Percentiles rank a stretch among this genome's conserved stretches.
phyloP scores from a whole-genome alignment of 2,113 vertebrate genomes.

The Mesembrinibis cayennensis region DNA sequence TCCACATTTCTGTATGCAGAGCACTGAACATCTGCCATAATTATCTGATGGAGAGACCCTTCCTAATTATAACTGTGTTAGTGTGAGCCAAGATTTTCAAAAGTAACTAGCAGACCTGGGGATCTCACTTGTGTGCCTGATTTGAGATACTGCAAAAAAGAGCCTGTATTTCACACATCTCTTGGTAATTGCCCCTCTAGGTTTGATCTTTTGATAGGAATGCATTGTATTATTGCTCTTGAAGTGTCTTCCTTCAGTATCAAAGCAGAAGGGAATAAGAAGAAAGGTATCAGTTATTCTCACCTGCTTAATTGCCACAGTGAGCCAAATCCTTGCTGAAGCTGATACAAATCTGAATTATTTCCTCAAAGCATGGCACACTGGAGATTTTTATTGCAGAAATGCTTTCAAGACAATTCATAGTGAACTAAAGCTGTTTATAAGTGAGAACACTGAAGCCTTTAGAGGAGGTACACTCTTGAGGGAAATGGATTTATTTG shows the following conservation, averaged over 20 bases:
- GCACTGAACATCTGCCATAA: not conserved
- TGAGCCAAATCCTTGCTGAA: not conserved
- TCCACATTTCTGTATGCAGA: not conserved
- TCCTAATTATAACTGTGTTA: not conserved
- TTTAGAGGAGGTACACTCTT: not conserved
- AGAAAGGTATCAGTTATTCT: not conserved
- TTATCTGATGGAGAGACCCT: not conserved
- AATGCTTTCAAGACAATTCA: not conserved
- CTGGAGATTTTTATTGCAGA: not conserved
- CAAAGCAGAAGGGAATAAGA: not conserved
- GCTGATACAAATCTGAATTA: not conserved
- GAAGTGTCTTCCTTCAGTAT: not conserved
- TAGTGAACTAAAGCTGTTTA: not conserved
- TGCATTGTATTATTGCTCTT: not conserved
- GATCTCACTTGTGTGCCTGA: not conserved
- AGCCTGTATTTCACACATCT: not conserved
- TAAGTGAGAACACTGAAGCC: not conserved
- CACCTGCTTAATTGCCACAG: not conserved
- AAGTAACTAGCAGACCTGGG: not conserved
- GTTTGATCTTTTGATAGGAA: not conserved
- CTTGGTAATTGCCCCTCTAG: not conserved
- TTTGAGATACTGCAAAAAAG: not conserved
- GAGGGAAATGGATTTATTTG: not conserved
- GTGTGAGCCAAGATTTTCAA: not conserved
- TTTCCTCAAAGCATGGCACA: not conserved